A percentile compares a stretch with the other conserved stretches of the same genome.
These are phyloP conservation scores for Prietella phreatophila DNA, from an alignment of 2,113 vertebrate genomes.

Conservation along the genomic window DNA sequence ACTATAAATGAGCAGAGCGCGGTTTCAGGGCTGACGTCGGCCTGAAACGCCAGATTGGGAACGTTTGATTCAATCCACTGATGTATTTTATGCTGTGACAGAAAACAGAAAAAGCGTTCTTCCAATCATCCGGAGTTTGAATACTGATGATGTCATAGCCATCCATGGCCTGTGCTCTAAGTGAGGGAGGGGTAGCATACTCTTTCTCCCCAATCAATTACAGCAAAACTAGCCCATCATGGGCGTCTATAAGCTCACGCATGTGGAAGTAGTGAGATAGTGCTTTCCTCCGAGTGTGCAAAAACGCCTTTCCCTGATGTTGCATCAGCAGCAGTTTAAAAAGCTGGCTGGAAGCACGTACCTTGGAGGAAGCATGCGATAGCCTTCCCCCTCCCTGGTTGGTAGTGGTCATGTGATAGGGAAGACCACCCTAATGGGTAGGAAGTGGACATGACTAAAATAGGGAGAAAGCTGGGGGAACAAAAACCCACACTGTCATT, in stretches of 20 bases:
- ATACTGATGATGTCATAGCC: not conserved
- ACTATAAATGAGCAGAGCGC: not conserved
- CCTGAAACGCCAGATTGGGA: not conserved
- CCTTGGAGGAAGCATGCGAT: not conserved
- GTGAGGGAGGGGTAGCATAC: not conserved
- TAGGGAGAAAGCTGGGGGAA: not conserved
- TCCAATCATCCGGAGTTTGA: not conserved
- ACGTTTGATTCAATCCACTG: not conserved
- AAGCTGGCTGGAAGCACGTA: not conserved
- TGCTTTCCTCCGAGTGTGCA: not conserved
- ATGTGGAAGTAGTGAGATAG: not conserved
- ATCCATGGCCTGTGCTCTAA: not conserved
- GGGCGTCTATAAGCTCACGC: not conserved
- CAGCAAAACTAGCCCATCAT: not conserved
- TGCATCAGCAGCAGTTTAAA: not conserved
- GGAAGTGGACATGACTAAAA: not conserved
- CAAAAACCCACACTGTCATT: not conserved
- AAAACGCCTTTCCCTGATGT: too few species aligned
- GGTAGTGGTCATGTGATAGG: not conserved
- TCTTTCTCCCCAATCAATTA: not conserved
- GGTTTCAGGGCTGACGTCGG: not conserved
- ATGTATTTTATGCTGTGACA: not conserved
- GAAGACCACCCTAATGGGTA: too few species aligned
- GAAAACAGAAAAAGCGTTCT: not conserved
- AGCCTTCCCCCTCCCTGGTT: not conserved